phyloP scores from a whole-genome alignment of 2,797 vertebrate species.

The Gymnoscopelus microlampas region DNA sequence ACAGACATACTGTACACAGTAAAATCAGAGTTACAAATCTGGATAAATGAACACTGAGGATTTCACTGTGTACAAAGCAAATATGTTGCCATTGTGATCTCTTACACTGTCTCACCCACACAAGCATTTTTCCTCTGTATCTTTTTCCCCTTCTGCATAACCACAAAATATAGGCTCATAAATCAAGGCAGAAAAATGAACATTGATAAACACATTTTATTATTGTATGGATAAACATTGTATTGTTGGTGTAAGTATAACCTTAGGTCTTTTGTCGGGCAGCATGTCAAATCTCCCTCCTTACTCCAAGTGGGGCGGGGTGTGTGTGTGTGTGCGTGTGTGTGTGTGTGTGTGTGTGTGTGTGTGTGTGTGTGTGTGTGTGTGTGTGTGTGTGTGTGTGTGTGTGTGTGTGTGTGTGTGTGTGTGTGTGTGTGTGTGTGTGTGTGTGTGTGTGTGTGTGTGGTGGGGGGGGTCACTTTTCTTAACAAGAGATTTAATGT shows the following conservation, averaged over 20 bases:
- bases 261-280: background rate
- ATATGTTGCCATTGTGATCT: constrained; percentile 34
- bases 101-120: background rate
- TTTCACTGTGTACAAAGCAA: constrained; percentile 35
- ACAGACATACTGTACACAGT: too few species aligned
- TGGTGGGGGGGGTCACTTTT: background rate
- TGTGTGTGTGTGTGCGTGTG: background rate
- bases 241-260: constrained; percentile 22
- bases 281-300: background rate
- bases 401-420: background rate
- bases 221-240: constrained; percentile 48
- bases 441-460: background rate
- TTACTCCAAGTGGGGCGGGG: too few species aligned
- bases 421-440: too few species aligned
- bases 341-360: background rate
- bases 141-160: constrained; percentile 47
- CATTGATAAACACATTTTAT: too few species aligned
- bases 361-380: background rate
- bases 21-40: too few species aligned
- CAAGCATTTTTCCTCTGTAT: constrained; percentile 39
- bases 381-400: background rate
- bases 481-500: constrained; percentile 34
- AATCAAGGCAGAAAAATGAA: constrained; percentile 51
- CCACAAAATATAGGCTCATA: constrained; percentile 59
- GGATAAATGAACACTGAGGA: too few species aligned